Evolutionary conservation across 2,113 vertebrate genomes (phyloP), one percentile per base, ranked within the genome.

Genomic region (Platichthys stellatus): DNA sequence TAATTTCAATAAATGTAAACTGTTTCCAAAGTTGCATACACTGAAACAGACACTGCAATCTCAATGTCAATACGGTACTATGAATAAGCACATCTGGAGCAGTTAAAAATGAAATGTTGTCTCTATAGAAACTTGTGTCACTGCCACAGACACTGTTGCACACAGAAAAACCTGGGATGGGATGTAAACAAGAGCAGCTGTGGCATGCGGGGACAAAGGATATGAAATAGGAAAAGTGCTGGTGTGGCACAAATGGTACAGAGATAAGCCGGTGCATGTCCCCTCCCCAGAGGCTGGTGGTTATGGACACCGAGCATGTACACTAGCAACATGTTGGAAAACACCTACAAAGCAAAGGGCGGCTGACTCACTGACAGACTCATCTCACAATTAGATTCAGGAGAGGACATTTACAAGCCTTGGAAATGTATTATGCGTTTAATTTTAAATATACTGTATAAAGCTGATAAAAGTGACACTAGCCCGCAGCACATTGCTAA

Each of bases 191-290:
- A 26, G 31, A 56, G n/a, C 80, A 78, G 78, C 81, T 76, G 72
- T 38, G 74, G 80, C 81, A 82, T 64, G 79, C 72, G 75, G 77
- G 63, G 63, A 68, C 87, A 78, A 63, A 82, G 47, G 43, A 89
- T 74, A 83, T n/a, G 40, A 75, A 62, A 77, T 15, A 28, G 53
- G 67, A 31, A 69, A 62, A 72, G 57, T 60, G 68, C 64, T 63
- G 59, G 63, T n/a, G 5, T 28, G 71, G 70, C 57, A 74, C 31
- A 59, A 78, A 80, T 17, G 35, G n/a, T 8, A 65, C 47, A 72
- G 18, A 74, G 74, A 78, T 90, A 85, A 87, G 88, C 76, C n/a
- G 0, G 1, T 58, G 78, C 87, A 15, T 28, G 85, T 56, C 67
- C 28, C 43, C 47, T 76, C 74, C 24, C 24, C 58, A 24, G 60